Evolutionary conservation across 2,113 vertebrate species (phyloP), one percentile per base, ranked within the genome.

Genomic region (Labeo rohita): DNA sequence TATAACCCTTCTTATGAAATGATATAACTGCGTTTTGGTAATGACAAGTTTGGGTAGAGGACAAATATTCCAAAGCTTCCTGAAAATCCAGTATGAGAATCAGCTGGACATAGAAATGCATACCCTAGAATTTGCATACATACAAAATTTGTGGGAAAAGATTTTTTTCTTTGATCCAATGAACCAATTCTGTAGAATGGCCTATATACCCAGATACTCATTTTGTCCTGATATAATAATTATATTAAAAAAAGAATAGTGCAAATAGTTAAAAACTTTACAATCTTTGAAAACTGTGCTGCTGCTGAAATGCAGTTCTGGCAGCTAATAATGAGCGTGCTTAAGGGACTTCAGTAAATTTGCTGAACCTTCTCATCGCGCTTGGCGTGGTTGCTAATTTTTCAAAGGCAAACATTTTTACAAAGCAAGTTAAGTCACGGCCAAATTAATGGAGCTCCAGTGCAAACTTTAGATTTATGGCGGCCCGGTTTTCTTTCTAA

Each of bases 361-460:
- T 73, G 72, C 18, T 34, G 70, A 87, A 80, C 45, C 13, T 77
- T 50, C 12, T 79, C 21, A 45, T 80, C 34, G 56, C 11, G 59
- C 59, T 13, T 28, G 39, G 78, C 39, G 15, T 36, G 52, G 43
- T 50, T 68, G 9, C 18, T 63, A 66, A 80, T 76, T 84, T 79
- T 65, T 73, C 76, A 54, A 23, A 80, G 39, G 68, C 79, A 52
- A 61, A 49, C 76, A 63, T 49, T 72, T 84, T 47, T 68, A 85
- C 49, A 72, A 63, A 80, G 73, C 83, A 68, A 56, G 72, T 77
- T 23, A 56, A 83, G 72, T 85, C 68, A 4, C 9, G 7, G 63
- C 45, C 50, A 88, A 77, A 83, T 63, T 28, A 83, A 13, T 65
- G 68, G n/a, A 39, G 47, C 43, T 81, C 83, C 16, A 43, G 70